Evolutionary conservation across 2,113 vertebrate genomes (phyloP), one percentile per base, ranked within the genome.

Genomic region (Psilopsiagon aymara): DNA sequence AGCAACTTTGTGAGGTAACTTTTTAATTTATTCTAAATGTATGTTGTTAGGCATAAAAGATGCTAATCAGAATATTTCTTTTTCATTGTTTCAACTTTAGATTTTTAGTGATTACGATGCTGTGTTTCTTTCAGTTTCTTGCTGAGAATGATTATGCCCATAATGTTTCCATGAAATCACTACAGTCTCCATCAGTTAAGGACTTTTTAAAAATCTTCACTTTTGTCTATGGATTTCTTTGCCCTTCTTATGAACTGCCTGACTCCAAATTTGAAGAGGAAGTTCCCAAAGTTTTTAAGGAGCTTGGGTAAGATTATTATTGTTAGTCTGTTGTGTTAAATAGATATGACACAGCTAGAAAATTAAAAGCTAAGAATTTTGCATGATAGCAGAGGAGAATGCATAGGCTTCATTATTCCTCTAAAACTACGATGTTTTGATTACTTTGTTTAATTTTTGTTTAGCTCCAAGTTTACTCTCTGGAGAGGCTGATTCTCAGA

Each of bases 131-230:
- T 81, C 88, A 99, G 99, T 99, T 99, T 94, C 98, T 99, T 91
- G 96, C 81, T 77, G 99, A 99, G 85, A 98, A 98, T 71, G 98
- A 97, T 63, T 99, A 99, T 20, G 98, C 98, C 3, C 98, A 98
- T 64, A 97, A 95, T 29, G 91, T 99, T 66, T 98, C 99, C 39
- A 59, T 99, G 87, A 99, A 99, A 95, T 98, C 98, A 1, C 98
- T 99, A 7, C 99, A 99, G 95, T 98, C 99, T 77, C 99, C 99
- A 46, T 99, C 99, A 0, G 98, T 99, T 80, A 99, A 99, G 97
- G 99, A 99, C 93, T 99, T 99, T 70, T 94, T 99, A 39, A 99
- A 99, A 97, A 98, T 99, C 88, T 99, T 99, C 97, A 98, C 98
- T 93, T 99, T 99, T 88, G 98, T 99, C 80, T 99, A 99, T 96